A percentile compares a stretch with the other conserved stretches of the same genome.
phyloP scores from a whole-genome alignment of 2,113 vertebrate species.

The Triplophysa dalaica region DNA sequence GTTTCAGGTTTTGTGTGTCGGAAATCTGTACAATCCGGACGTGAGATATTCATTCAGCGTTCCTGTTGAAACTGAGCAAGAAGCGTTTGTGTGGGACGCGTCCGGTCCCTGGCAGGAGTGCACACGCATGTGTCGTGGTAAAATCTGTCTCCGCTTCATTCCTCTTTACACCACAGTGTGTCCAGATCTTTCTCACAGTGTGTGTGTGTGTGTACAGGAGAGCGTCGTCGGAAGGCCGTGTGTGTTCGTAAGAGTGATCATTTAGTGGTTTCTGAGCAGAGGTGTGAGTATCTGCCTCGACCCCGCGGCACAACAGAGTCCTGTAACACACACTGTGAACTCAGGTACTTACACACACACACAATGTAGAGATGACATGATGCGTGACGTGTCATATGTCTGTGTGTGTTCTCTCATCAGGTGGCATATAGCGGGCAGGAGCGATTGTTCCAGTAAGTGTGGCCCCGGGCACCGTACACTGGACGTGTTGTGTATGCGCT shows the following conservation, averaged over 20 bases:
- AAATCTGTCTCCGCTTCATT: not conserved
- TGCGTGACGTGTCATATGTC: not conserved
- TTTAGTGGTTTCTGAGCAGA: constrained; percentile 84
- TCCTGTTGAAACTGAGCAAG: constrained; percentile 82
- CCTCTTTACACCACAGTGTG: constrained; percentile 22
- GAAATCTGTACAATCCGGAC: constrained; percentile 92
- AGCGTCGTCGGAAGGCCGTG: constrained; percentile 74
- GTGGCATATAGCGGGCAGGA: constrained; percentile 87
- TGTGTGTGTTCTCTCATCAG: constrained; percentile 63
- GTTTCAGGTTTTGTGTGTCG: constrained; percentile 90
- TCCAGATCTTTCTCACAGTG: constrained; percentile 10
- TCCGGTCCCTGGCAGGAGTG: constrained; percentile 91
- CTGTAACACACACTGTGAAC: constrained; percentile 90
- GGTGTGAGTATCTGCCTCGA: constrained; percentile 79
- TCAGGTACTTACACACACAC: constrained; percentile 76
- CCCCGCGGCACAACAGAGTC: constrained; percentile 74
- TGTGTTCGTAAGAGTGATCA: constrained; percentile 86
- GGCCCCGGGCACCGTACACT: constrained; percentile 83
- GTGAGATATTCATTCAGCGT: constrained; percentile 92
- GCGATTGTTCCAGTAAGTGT: constrained; percentile 88
- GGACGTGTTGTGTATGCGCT: constrained; percentile 88
- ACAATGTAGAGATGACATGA: not conserved
- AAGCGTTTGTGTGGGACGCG: constrained; percentile 87
- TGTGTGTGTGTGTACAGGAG: constrained; percentile 62
- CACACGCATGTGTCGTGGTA: constrained; percentile 90